Conservation (phyloP, 2,888 invertebrate genomes). For the Pristionchus maxplancki region DNA sequence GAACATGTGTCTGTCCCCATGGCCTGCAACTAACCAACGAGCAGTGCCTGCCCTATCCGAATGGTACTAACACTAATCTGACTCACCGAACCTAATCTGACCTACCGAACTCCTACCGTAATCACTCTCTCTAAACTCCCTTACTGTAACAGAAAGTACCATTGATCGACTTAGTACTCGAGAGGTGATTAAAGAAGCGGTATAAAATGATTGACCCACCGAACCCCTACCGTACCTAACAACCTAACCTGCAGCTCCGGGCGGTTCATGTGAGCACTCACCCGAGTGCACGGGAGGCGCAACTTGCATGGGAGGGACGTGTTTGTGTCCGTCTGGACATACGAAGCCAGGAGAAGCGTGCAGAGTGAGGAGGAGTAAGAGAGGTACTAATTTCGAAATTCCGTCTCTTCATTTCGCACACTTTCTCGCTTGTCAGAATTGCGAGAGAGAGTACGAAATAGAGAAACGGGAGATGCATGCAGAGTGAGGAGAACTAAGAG, state of each 20-base stretch:
- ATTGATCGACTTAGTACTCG: no score
- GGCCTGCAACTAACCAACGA: conserved; percentile 52
- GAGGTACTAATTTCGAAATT: background rate
- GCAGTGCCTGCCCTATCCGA: conserved; percentile 51
- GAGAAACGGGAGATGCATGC: conserved; percentile 59
- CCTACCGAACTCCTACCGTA: background rate
- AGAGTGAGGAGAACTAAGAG: background rate
- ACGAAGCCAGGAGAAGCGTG: conserved; percentile 58
- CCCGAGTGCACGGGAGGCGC: conserved; percentile 60
- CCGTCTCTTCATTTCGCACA: no score
- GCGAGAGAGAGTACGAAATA: no score
- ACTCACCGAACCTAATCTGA: background rate
- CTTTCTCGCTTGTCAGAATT: no score
- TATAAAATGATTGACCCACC: background rate
- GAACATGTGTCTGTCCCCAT: conserved; percentile 61
- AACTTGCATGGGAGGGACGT: conserved; percentile 60
- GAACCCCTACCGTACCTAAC: background rate
- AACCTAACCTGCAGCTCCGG: conserved; percentile 13
- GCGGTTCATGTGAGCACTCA: conserved; percentile 11
- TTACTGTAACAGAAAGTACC: background rate
- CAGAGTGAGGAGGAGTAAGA: background rate
- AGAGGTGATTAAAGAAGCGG: no score
- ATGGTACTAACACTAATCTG: conserved; percentile 47
- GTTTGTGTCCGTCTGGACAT: conserved; percentile 63
- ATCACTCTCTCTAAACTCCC: background rate